Conservation (phyloP, 2,888 invertebrate genomes). For the Cataglyphis livida region DNA sequence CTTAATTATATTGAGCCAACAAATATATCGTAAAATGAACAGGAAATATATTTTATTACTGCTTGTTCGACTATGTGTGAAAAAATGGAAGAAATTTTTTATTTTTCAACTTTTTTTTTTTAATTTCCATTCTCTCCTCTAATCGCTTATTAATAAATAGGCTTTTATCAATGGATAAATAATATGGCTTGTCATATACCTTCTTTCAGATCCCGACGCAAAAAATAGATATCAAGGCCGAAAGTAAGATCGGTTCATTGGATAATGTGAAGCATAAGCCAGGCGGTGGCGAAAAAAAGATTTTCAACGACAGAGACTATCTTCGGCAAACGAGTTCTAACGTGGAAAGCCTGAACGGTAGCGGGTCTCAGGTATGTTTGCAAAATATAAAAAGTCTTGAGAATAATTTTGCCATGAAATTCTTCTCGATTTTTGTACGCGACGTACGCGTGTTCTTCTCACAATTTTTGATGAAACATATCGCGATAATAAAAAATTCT, state of each 20-base stretch:
- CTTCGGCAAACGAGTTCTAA: conserved; percentile 89
- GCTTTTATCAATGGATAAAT: not conserved
- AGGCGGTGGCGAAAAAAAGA: conserved; percentile 97
- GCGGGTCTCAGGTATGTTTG: conserved; percentile 81
- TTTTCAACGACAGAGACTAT: conserved; percentile 97
- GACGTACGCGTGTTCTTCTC: not conserved
- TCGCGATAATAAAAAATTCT: not conserved
- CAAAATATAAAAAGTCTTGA: conserved; percentile 43
- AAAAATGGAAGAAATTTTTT: not conserved
- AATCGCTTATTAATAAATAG: conserved; percentile 9
- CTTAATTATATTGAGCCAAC: not conserved
- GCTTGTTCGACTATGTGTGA: not conserved
- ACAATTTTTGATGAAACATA: not conserved
- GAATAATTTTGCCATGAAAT: not conserved
- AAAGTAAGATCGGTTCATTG: conserved; percentile 96
- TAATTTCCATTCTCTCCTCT: conserved; percentile 13
- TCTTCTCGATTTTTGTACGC: not conserved
- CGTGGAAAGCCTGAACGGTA: conserved; percentile 82
- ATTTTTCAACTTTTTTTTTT: not conserved
- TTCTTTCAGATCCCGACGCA: conserved; percentile 93
- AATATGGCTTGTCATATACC: conserved; percentile 70
- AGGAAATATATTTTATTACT: not conserved
- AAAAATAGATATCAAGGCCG: conserved; percentile 96
- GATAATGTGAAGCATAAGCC: conserved; percentile 97
- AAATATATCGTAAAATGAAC: not conserved